Evolutionary conservation across 2,888 invertebrate species (phyloP).

Genomic region (Laothoe populi): DNA sequence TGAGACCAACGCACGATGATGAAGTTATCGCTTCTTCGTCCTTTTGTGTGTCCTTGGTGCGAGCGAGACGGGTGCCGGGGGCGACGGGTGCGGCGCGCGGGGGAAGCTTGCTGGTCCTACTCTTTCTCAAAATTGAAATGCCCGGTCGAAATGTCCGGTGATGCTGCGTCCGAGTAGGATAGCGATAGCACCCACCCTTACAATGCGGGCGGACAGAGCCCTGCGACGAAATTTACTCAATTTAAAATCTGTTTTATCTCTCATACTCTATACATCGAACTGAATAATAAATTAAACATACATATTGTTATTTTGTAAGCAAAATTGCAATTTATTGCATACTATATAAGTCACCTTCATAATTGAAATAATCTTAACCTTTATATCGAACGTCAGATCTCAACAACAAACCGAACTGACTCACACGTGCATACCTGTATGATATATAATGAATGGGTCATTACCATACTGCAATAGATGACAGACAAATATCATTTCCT

Average conservation of each 20-base stretch:
- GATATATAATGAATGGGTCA: constrained; percentile 28
- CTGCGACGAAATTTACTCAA: constrained; percentile 79
- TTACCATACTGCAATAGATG: constrained; percentile 38
- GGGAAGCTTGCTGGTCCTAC: constrained; percentile 73
- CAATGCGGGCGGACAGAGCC: constrained; percentile 81
- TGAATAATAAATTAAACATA: constrained; percentile 30
- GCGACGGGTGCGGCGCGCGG: constrained; percentile 60
- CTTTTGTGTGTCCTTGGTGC: constrained; percentile 84
- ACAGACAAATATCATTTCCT: constrained; percentile 55
- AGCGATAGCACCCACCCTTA: constrained; percentile 84
- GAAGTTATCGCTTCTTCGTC: constrained; percentile 86
- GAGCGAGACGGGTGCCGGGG: constrained; percentile 70
- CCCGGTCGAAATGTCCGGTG: constrained; percentile 86
- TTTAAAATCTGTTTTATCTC: constrained; percentile 69
- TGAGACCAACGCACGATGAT: constrained; percentile 78
- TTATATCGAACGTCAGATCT: constrained; percentile 45
- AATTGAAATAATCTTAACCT: constrained; percentile 44
- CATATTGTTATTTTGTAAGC: constrained; percentile 46
- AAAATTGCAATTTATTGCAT: constrained; percentile 35
- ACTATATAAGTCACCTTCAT: constrained; percentile 47
- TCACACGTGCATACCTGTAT: constrained; percentile 30
- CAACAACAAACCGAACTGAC: constrained; percentile 42
- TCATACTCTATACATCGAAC: constrained; percentile 4
- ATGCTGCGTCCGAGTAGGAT: constrained; percentile 84
- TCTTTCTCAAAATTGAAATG: constrained; percentile 86